Evolutionary conservation across 2,113 vertebrate species (phyloP).

Genomic region (Catharus fuscescens): DNA sequence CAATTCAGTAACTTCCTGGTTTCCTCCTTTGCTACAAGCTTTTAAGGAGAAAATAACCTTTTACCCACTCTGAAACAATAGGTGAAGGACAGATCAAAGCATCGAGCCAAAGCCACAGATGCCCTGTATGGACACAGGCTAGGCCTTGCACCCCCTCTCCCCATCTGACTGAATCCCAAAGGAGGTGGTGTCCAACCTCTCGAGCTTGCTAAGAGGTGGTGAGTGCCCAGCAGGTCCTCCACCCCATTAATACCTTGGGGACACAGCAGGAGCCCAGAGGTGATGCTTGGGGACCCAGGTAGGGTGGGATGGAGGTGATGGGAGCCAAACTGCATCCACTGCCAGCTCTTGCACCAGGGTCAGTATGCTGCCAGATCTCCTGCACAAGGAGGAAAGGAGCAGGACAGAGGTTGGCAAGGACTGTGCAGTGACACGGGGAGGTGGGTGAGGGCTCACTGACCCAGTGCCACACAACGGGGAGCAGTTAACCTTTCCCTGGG

Average conservation of each 20-base stretch:
- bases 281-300: not conserved
- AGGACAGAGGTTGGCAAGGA: not conserved
- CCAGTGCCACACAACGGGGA: not conserved
- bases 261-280: not conserved
- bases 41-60: not conserved
- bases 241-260: not conserved
- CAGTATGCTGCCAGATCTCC: accelerated
- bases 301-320: not conserved
- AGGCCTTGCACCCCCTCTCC: not conserved
- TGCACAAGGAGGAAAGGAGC: not conserved
- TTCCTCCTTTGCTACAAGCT: not conserved
- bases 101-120: not conserved
- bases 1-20: not conserved
- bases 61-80: not conserved
- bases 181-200: accelerated
- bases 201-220: not conserved
- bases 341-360: not conserved
- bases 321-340: not conserved
- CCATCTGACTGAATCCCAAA: not conserved
- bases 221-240: not conserved
- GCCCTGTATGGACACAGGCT: not conserved
- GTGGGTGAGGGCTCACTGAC: not conserved
- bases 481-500: not conserved
- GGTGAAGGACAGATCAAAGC: not conserved
- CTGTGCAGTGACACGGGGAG: not conserved